These are phyloP conservation scores for Heliconius cydno DNA, from an alignment of 2,888 invertebrate species.

Conservation along the genomic window DNA sequence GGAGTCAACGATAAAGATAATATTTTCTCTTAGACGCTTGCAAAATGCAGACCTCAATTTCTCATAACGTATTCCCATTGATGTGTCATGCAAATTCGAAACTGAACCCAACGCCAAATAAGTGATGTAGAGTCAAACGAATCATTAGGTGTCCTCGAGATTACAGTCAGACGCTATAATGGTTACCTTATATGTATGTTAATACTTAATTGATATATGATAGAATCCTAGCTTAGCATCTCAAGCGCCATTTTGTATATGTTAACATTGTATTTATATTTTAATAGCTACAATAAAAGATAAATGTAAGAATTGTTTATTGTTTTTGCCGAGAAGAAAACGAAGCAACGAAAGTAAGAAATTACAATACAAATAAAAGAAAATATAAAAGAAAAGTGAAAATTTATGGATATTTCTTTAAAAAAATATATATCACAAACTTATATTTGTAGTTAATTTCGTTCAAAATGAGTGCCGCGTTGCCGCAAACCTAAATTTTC, in stretches of 20 bases:
- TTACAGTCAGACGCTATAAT: slow-evolving; percentile 23
- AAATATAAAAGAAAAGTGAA: no score
- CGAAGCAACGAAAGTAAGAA: no score
- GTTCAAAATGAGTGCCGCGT: no score
- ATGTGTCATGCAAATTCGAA: slow-evolving; percentile 31
- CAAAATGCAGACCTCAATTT: slow-evolving; percentile 27
- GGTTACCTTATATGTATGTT: slow-evolving; percentile 15
- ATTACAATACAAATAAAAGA: no score
- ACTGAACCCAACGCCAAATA: slow-evolving; percentile 32
- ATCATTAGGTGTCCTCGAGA: slow-evolving; percentile 27
- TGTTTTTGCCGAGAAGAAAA: no score
- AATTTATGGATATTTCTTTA: no score
- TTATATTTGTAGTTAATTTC: no score
- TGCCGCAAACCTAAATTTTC: no score
- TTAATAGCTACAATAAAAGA: background rate
- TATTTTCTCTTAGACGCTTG: background rate
- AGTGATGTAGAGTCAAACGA: slow-evolving; percentile 28
- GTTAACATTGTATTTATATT: background rate
- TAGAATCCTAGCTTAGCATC: background rate
- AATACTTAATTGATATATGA: slow-evolving; percentile 19
- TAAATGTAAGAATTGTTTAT: background rate
- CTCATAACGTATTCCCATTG: slow-evolving; percentile 19
- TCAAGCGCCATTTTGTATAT: background rate
- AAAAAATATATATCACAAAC: no score
- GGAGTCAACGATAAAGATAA: background rate